phyloP scores from a whole-genome alignment of 2,113 vertebrate genomes.

The Otus sunia region DNA sequence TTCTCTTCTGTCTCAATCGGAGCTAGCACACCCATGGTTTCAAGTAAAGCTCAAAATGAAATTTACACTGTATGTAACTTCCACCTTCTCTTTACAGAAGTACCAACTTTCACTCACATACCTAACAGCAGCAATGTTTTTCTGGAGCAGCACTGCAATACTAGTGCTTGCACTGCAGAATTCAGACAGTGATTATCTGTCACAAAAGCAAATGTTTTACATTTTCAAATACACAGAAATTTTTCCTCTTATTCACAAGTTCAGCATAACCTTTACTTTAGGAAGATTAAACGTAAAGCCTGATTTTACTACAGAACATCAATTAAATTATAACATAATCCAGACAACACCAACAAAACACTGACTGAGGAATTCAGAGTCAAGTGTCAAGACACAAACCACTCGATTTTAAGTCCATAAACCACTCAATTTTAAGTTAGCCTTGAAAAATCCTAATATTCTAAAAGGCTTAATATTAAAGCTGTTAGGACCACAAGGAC shows the following conservation, averaged over 20 bases:
- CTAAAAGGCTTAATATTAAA: neutral
- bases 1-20: neutral
- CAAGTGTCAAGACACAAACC: neutral
- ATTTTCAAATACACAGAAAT: neutral
- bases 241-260: neutral
- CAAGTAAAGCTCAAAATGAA: neutral
- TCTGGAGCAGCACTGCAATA: neutral
- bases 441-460: neutral
- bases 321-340: neutral
- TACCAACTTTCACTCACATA: neutral
- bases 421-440: neutral
- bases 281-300: neutral
- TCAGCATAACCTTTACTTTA: neutral
- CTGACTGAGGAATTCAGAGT: neutral
- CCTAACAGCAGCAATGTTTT: neutral
- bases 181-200: neutral
- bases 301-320: neutral
- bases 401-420: neutral
- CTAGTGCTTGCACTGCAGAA: neutral
- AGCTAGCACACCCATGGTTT: neutral
- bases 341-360: neutral
- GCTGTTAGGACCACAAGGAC: neutral
- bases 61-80: neutral
- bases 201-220: neutral
- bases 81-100: neutral